Percentiles rank a stretch among this genome's conserved stretches.
Evolutionary conservation across 2,888 invertebrate species (phyloP).

Genomic region (Nudaria mundana): DNA sequence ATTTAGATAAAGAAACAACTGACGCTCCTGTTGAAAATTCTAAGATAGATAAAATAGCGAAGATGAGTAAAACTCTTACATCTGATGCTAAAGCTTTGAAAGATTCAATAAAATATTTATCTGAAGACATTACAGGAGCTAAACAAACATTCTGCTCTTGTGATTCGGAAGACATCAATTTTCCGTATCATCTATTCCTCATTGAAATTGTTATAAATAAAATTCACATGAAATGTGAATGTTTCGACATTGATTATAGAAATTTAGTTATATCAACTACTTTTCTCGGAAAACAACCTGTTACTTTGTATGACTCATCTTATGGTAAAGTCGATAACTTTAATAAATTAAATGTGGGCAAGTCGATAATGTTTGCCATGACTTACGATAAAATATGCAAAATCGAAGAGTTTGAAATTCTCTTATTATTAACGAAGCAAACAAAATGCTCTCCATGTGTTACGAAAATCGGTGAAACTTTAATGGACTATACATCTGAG

Average conservation of each 20-base stretch:
- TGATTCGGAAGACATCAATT: slow-evolving; percentile 49
- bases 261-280: slow-evolving; percentile 66
- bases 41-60: slow-evolving; percentile 64
- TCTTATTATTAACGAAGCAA: slow-evolving; percentile 60
- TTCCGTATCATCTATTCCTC: slow-evolving; percentile 70
- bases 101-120: slow-evolving; percentile 60
- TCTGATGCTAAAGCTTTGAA: slow-evolving; percentile 66
- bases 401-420: slow-evolving; percentile 60
- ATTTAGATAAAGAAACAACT: slow-evolving; percentile 34
- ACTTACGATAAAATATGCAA: slow-evolving; percentile 72
- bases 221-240: slow-evolving; percentile 76
- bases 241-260: slow-evolving; percentile 67
- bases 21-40: slow-evolving; percentile 40
- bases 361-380: slow-evolving; percentile 72
- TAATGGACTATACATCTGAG: slow-evolving; percentile 62
- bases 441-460: slow-evolving; percentile 67
- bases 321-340: slow-evolving; percentile 64
- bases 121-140: slow-evolving; percentile 56
- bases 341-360: slow-evolving; percentile 62
- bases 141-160: slow-evolving; percentile 46
- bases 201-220: slow-evolving; percentile 71
- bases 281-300: slow-evolving; percentile 67
- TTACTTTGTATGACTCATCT: slow-evolving; percentile 62
- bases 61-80: slow-evolving; percentile 65
- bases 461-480: slow-evolving; percentile 64